These are phyloP conservation scores for Bimastos eiseni DNA, from an alignment of 2,888 invertebrate genomes.

Conservation along the genomic window DNA sequence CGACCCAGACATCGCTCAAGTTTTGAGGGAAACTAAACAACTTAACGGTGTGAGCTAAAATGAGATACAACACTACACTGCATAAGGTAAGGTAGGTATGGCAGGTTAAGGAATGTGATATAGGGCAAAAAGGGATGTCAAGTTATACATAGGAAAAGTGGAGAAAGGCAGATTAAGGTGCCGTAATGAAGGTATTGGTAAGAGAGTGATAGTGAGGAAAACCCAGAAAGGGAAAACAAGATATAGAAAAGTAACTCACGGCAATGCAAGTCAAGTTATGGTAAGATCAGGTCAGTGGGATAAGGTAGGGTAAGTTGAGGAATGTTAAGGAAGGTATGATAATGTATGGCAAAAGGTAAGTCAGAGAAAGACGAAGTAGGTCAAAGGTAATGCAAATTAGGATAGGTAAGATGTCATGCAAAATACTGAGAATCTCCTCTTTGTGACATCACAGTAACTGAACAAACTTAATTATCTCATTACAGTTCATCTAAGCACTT, in stretches of 20 bases:
- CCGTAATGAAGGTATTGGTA: too few relatives aligned
- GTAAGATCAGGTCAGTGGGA: not conserved
- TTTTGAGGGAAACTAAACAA: not conserved
- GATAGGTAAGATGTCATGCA: not conserved
- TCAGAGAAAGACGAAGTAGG: not conserved
- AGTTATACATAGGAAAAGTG: not conserved
- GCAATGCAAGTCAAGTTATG: too few relatives aligned
- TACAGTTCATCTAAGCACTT: too few relatives aligned
- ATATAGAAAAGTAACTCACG: too few relatives aligned
- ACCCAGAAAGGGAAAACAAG: not conserved
- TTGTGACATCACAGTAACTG: too few relatives aligned
- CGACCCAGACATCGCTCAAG: not conserved
- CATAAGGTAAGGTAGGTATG: not conserved
- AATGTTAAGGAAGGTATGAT: not conserved
- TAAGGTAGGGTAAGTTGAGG: not conserved
- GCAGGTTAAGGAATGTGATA: not conserved
- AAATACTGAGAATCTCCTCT: too few relatives aligned
- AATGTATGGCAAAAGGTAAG: not conserved
- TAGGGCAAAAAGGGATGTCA: not conserved
- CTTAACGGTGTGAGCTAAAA: not conserved
- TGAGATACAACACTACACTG: not conserved
- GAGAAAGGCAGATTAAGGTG: not conserved
- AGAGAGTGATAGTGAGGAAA: too few relatives aligned
- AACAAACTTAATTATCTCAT: too few relatives aligned
- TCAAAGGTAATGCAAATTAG: not conserved